Evolutionary conservation across 2,888 invertebrate genomes (phyloP), one percentile per base, ranked within the genome.

Genomic region (Diplazon laetatorius): DNA sequence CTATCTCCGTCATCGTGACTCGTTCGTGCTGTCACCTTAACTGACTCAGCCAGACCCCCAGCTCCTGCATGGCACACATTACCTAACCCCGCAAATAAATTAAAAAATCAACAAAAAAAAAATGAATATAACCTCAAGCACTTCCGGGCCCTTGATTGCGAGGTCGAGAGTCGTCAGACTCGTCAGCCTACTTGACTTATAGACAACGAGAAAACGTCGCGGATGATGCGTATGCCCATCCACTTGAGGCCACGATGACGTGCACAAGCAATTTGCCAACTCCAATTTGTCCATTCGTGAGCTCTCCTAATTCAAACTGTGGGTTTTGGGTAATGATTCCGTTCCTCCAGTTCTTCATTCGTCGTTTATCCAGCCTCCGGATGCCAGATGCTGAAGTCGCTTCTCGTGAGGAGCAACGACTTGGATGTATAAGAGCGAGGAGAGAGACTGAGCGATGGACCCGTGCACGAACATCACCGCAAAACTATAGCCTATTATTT

Each of bases 281-380:
- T n/a, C n/a, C n/a, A n/a, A n/a, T n/a, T n/a, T n/a, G n/a, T n/a
- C n/a, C n/a, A n/a, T n/a, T n/a, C n/a, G 85, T n/a, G 85, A 85
- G 84, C 84, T 85, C 86, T 57, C 87, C 88, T 87, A 88, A 88
- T 88, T 88, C 87, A 85, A 88, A 87, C 87, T 87, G 88, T 82
- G 88, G 88, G 88, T 88, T 88, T 88, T 83, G 88, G n/a, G 87
- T 87, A 87, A 88, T 88, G 46, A 59, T 48, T n/a, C n/a, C 37
- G 35, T 48, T 48, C 20, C 85, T 85, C 85, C 82, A 18, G 69
- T 14, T 46, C 59, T 12, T 35, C 59, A 10, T 14, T 25, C 50
- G 35, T 48, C 37, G 35, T 48, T 65, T 65, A n/a, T 48, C 30
- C 22, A 16, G 22, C 39, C 25, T 2, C n/a, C 46, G 9, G 22